Evolutionary conservation across 2,113 vertebrate species (phyloP), one percentile per base, ranked within the genome.

Genomic region (Cebus imitator): DNA sequence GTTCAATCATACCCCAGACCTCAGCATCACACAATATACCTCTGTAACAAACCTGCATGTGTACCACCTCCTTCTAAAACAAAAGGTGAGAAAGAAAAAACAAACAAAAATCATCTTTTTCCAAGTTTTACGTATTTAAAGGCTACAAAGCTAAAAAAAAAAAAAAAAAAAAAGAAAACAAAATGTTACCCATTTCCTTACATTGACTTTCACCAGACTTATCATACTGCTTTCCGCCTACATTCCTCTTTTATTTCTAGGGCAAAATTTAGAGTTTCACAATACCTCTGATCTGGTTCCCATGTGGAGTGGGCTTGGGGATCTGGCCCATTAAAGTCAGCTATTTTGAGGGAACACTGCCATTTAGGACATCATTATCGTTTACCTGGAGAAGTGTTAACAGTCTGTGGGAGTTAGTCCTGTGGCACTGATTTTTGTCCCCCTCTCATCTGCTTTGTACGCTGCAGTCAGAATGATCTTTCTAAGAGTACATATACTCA

Each of bases 341-440:
- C 91, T 98, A 95, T 96, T 97, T 97, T 94, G 76, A 96, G 93
- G 94, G 68, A 90, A 73, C 5, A n/a, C 57, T 58, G 96, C 55
- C 58, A 0, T 50, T 70, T 48, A 70, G 90, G 83, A 52, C 90
- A 75, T 48, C 73, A n/a, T 45, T 94, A 48, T 93, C 78, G 75
- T 96, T 94, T 82, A 80, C 89, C 79, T 40, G 35, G 40, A 95
- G 79, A 91, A 75, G 79, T 37, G 16, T 70, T 70, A 84, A 2
- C 37, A 21, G 73, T 35, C 89, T 89, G 58, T 92, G 52, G 17
- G 86, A 86, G 91, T 95, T 57, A 94, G 79, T 75, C 43, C 23
- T 35, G 4, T 66, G 1, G 70, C 72, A 18, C n/a, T 13, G 2
- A 45, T 23, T 83, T 85, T 48, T 93, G 73, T 10, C 64, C 75